Evolutionary conservation across 2,113 vertebrate species (phyloP), one percentile per base, ranked within the genome.

Genomic region (Myiozetetes cayanensis): DNA sequence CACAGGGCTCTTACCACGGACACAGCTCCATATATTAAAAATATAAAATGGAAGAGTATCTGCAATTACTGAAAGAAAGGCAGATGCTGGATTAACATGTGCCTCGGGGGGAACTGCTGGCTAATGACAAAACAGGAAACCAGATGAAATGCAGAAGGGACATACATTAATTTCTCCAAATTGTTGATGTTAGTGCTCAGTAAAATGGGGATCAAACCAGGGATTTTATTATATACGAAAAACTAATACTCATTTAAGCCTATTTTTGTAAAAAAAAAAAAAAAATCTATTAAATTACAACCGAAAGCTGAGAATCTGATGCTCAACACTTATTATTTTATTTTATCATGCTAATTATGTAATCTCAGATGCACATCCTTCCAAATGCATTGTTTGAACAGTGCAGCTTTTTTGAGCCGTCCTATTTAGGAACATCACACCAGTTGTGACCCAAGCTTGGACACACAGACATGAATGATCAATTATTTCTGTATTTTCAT

Each of bases 51-150:
- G 24, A 16, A 21, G 46, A 81, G 24, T 2, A 16, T 19, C 76
- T 94, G 92, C 84, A 81, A 37, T 63, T 25, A 35, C 50, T 85
- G 87, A 41, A 41, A 58, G 61, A 41, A 18, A 76, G 58, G 49
- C 9, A 2, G 15, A 5, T 5, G 44, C 27, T 41, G 80, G 53
- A 70, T 18, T 71, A 62, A 80, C 9, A 3, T 3, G 13, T 55
- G 94, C 79, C 89, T 63, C 19, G 18, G 63, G 92, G 93, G 67
- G 31, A 85, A 28, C 27, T n/a, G 79, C 0, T 53, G 28, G 17
- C 73, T 96, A 90, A 68, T 4, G 70, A 62, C 88, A 85, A 68
- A 91, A 86, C 75, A 93, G 90, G 92, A 88, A 95, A 85, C 15
- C 14, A 84, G 52, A 52, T 25, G 16, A 56, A 95, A 75, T 68